Evolutionary conservation across 1,140 invertebrate species (phyloP), one percentile per base, ranked within the genome.

Genomic region (Harlomillsia oculata): DNA sequence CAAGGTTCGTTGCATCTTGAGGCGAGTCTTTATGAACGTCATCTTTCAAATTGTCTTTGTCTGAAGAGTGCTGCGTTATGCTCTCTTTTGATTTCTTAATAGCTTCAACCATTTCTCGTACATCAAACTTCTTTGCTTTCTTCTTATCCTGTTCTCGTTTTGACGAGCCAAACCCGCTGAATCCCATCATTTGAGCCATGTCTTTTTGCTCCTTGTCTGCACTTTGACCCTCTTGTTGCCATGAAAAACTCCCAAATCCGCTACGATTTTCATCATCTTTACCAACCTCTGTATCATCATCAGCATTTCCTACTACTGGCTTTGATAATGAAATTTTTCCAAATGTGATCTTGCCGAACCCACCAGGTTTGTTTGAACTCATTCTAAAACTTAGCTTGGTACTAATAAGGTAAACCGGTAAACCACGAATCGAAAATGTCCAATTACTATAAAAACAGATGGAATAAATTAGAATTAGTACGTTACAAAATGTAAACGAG

Each of bases 111-210:
- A 60, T 46, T 36, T 61, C 44, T 37, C 64, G 51, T 11, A 57
- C 49, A 28, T 56, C 54, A 46, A 58, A 54, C 21, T 56, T 54
- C 36, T 54, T 65, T 21, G 67, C 68, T 13, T 46, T 55, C 39
- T 67, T 64, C 26, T 60, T 52, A 14, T 61, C 68, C 14, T 53
- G 30, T 25, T 53, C 51, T 23, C 66, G 65, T 49, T 57, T 67
- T 50, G 30, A 64, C 2, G 65, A 53, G 4, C 65, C 68, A 64
- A 70, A 70, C 5, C 56, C 64, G 14, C 59, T 48, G 44, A 70
- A 69, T 11, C 69, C 69, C 68, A 70, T 70, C 28, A 50, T 60
- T 46, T 39, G 44, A 8, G 46, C 46, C 29, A 59, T 56, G 18
- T 46, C 26, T 20, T 29, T 20, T 30, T 29, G 44, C 21, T 32